These are phyloP conservation scores for Hofmannophila pseudospretella DNA, from an alignment of 2,888 invertebrate genomes.

Conservation along the genomic window DNA sequence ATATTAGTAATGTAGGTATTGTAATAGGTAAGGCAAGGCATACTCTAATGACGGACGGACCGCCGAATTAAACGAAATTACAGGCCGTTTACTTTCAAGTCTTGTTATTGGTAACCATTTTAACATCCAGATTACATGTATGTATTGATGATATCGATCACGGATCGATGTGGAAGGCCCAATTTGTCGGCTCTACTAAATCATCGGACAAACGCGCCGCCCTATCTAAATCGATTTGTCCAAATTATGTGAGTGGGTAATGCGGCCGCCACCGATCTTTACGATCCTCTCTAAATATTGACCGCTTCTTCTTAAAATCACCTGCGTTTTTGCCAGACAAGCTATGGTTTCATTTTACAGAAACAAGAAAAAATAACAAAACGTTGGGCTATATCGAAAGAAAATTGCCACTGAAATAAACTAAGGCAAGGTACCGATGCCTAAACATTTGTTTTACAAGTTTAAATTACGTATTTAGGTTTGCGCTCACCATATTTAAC, in stretches of 20 bases:
- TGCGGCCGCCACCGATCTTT: constrained; percentile 30
- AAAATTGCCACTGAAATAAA: neutral
- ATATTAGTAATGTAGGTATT: no score
- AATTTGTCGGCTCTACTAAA: constrained; percentile 73
- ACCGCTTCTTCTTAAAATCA: constrained; percentile 32
- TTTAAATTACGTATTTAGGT: neutral
- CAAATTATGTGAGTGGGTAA: constrained; percentile 57
- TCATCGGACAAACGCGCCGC: constrained; percentile 71
- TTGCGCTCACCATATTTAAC: neutral
- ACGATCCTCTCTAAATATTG: constrained; percentile 50
- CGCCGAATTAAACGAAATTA: constrained; percentile 55
- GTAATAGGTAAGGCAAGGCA: neutral
- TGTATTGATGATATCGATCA: constrained; percentile 44
- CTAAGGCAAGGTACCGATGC: neutral
- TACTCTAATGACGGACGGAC: constrained; percentile 35
- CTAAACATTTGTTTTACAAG: neutral
- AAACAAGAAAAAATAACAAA: neutral
- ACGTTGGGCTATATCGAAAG: neutral
- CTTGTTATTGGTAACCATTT: constrained; percentile 65
- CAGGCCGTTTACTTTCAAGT: constrained; percentile 61
- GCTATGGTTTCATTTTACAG: constrained; percentile 2
- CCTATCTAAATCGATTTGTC: constrained; percentile 73
- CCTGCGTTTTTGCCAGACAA: constrained; percentile 35
- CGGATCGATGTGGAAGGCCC: constrained; percentile 46
- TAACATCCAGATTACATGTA: constrained; percentile 52